Percentiles rank a stretch among this genome's conserved stretches.
Conservation (phyloP, 53 echinoderm and acorn worm species). For the Crossaster papposus region DNA sequence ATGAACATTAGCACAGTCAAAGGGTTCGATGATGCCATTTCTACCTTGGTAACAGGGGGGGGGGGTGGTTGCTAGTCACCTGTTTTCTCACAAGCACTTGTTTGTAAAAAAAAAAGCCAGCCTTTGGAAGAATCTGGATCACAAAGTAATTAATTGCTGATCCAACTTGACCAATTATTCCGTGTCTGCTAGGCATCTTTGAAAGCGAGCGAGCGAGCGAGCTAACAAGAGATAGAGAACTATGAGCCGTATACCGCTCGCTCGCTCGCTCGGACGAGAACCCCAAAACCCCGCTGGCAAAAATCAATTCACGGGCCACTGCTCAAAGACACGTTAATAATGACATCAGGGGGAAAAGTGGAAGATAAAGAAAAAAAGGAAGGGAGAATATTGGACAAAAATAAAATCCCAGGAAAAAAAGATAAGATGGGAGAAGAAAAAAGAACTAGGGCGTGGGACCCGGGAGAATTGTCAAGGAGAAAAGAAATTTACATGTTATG, state of each 20-base stretch:
- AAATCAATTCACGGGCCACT: slow-evolving; percentile 59
- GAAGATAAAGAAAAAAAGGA: background rate
- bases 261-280: slow-evolving; percentile 33
- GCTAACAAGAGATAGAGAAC: background rate
- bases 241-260: background rate
- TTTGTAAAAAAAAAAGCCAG: slow-evolving; percentile 22
- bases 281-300: slow-evolving; percentile 45
- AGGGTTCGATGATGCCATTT: background rate
- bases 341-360: slow-evolving; percentile 10
- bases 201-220: slow-evolving; percentile 13
- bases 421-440: background rate
- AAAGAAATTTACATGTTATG: slow-evolving; percentile 13
- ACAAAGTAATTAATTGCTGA: slow-evolving; percentile 69
- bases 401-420: background rate
- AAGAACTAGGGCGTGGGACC: slow-evolving; percentile 47
- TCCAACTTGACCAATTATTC: slow-evolving; percentile 66
- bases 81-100: background rate
- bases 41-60: background rate
- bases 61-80: background rate
- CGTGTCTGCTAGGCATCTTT: slow-evolving; percentile 32
- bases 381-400: background rate
- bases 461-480: slow-evolving; percentile 15
- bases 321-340: slow-evolving; percentile 63
- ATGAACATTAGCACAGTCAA: background rate
- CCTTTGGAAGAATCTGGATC: slow-evolving; percentile 61